These are phyloP conservation scores for Carollia perspicillata DNA, from an alignment of 2,113 vertebrate genomes.

Conservation along the genomic window DNA sequence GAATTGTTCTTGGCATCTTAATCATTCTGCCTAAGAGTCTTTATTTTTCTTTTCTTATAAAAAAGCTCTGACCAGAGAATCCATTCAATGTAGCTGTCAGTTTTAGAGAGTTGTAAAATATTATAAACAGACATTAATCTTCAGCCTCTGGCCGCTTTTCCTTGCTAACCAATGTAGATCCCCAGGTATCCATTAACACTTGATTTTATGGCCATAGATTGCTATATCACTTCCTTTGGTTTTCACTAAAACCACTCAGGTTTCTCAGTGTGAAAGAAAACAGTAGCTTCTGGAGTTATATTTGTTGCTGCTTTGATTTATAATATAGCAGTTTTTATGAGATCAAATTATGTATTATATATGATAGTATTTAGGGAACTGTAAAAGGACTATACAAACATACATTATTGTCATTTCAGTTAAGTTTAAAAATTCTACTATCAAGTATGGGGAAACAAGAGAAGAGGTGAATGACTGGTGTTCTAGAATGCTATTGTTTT, in stretches of 20 bases:
- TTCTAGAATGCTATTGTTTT: neutral
- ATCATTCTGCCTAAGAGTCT: neutral
- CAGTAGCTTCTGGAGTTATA: neutral
- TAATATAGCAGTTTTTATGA: neutral
- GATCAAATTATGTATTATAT: neutral
- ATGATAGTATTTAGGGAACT: neutral
- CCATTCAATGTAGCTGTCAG: neutral
- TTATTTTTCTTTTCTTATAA: slow-evolving; percentile 15
- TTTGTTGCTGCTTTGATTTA: slow-evolving; percentile 17
- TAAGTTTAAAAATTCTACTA: neutral
- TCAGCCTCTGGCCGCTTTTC: neutral
- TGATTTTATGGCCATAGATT: neutral
- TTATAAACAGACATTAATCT: neutral
- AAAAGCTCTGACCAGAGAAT: neutral
- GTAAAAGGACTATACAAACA: neutral
- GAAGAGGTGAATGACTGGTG: neutral
- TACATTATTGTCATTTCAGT: neutral
- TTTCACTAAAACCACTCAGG: slow-evolving; percentile 26
- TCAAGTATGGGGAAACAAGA: neutral
- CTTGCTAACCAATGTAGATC: neutral
- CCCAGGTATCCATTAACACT: neutral
- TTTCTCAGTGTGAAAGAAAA: neutral
- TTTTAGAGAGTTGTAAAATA: neutral
- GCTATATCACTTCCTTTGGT: slow-evolving; percentile 22
- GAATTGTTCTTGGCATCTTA: neutral